Evolutionary conservation across 2,888 invertebrate species (phyloP).

Genomic region (Papilio gigon): DNA sequence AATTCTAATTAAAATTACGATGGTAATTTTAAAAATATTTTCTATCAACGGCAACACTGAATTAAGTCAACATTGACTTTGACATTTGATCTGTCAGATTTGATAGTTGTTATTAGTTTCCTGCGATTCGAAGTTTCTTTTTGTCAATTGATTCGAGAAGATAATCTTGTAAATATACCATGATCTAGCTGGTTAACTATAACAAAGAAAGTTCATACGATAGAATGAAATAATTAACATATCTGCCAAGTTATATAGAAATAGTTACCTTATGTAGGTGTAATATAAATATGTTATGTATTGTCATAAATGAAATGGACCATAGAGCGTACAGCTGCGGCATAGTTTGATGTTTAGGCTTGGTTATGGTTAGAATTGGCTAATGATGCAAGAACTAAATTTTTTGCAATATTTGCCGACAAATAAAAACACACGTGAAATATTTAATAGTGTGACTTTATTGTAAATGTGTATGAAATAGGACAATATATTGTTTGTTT

Average conservation of each 20-base stretch:
- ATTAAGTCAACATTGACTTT: background rate
- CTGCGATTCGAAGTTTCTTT: background rate
- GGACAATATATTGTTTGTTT: background rate
- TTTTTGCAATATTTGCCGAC: slow-evolving; percentile 1
- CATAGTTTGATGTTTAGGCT: slow-evolving; percentile 31
- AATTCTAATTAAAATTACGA: too few species aligned
- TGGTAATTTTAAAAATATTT: too few species aligned
- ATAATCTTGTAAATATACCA: background rate
- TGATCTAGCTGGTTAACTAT: background rate
- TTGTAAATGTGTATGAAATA: slow-evolving; percentile 22
- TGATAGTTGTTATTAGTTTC: slow-evolving; percentile 15
- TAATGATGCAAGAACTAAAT: background rate
- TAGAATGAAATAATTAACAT: slow-evolving; percentile 54
- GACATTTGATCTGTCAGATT: slow-evolving; percentile 25
- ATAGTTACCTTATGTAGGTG: slow-evolving; percentile 59
- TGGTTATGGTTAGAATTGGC: slow-evolving; percentile 9
- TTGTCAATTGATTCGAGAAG: background rate
- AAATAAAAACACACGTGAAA: background rate
- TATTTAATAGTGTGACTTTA: background rate
- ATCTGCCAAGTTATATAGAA: slow-evolving; percentile 63
- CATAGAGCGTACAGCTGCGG: slow-evolving; percentile 48
- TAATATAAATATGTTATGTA: slow-evolving; percentile 42
- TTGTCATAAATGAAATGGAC: slow-evolving; percentile 50
- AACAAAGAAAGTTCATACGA: slow-evolving; percentile 1
- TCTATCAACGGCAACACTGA: background rate